Evolutionary conservation across 1,140 invertebrate species (phyloP).

Genomic region (Megathymus violae): DNA sequence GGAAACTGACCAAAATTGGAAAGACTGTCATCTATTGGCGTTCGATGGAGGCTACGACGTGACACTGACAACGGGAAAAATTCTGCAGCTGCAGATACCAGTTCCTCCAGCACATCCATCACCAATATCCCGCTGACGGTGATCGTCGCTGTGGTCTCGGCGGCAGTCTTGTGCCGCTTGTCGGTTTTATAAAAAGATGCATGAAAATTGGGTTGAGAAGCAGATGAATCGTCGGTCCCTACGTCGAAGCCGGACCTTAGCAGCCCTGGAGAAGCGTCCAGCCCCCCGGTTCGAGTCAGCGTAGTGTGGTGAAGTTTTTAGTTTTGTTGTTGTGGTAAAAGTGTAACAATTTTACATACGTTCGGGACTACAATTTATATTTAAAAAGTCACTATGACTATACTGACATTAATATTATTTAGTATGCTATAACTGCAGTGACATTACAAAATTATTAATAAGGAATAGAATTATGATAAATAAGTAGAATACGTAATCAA

Average conservation of each 20-base stretch:
- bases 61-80: no score
- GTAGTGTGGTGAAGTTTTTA: neutral
- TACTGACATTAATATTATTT: neutral
- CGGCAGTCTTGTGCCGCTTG: no score
- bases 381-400: neutral
- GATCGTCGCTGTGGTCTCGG: no score
- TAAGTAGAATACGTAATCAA: no score
- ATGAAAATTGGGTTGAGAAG: no score
- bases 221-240: no score
- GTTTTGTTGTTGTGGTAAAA: neutral
- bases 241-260: conserved; percentile 2
- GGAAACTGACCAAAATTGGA: no score
- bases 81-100: conserved; percentile 6
- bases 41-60: no score
- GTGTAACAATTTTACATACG: neutral
- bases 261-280: conserved; percentile 1
- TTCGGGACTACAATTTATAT: neutral
- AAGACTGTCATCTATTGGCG: no score
- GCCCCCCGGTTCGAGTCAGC: neutral
- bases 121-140: conserved; percentile 13
- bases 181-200: no score
- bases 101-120: conserved; percentile 6
- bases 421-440: neutral
- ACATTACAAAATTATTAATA: neutral
- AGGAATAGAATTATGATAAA: no score